phyloP scores from a whole-genome alignment of 2,888 invertebrate genomes.

The Rhimphoctona megacephalus region DNA sequence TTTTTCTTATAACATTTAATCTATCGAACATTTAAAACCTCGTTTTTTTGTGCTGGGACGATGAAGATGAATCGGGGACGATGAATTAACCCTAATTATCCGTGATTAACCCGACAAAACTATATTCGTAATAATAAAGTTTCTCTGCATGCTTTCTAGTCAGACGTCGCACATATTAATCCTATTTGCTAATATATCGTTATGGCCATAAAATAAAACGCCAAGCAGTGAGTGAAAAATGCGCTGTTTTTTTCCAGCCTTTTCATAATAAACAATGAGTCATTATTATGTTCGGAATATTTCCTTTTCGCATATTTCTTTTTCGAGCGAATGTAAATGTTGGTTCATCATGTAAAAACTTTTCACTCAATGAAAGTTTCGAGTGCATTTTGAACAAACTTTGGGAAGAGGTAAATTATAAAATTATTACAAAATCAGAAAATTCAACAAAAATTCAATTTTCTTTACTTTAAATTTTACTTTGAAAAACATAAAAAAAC shows the following conservation, averaged over 20 bases:
- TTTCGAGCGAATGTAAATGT: not conserved
- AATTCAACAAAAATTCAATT: not conserved
- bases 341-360: not conserved
- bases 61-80: not conserved
- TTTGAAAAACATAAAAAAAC: no score
- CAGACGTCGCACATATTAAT: slow-evolving; percentile 39
- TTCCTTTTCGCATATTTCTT: not conserved
- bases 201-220: slow-evolving; percentile 11
- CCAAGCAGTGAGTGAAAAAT: not conserved
- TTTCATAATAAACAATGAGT: slow-evolving; percentile 1
- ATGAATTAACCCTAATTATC: not conserved
- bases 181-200: slow-evolving; percentile 45
- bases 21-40: not conserved
- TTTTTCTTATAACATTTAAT: not conserved
- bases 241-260: not conserved
- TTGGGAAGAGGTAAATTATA: not conserved
- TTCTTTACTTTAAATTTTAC: no score
- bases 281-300: not conserved
- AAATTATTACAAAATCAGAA: not conserved
- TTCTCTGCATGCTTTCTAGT: slow-evolving; percentile 83
- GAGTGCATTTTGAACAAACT: not conserved
- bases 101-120: slow-evolving; percentile 50
- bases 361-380: not conserved
- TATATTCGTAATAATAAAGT: slow-evolving; percentile 78
- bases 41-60: not conserved